Evolutionary conservation across 1,140 invertebrate species (phyloP).

Genomic region (Pseudachorutes palmiensis): DNA sequence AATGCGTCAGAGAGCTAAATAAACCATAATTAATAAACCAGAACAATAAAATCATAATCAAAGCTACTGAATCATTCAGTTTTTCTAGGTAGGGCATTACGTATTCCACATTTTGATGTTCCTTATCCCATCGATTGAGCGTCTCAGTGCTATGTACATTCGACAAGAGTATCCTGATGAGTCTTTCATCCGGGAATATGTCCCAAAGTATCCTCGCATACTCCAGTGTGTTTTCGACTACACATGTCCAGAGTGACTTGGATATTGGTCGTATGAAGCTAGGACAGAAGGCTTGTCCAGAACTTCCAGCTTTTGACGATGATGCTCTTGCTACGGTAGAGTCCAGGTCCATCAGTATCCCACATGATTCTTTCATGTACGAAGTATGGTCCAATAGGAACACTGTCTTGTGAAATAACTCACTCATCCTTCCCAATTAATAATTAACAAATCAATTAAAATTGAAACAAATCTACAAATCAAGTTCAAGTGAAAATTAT

Average conservation of each 20-base stretch:
- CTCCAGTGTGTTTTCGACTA: slow-evolving; percentile 85
- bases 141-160: slow-evolving; percentile 63
- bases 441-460: not conserved
- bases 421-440: slow-evolving; percentile 11
- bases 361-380: slow-evolving; percentile 76
- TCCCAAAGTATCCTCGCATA: slow-evolving; percentile 95
- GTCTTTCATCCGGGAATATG: slow-evolving; percentile 76
- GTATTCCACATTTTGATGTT: slow-evolving; percentile 73
- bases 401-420: slow-evolving; percentile 80
- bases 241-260: slow-evolving; percentile 90
- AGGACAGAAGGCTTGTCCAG: slow-evolving; percentile 22
- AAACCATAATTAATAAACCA: too few species aligned
- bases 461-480: not conserved
- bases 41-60: slow-evolving; percentile 16
- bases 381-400: slow-evolving; percentile 89
- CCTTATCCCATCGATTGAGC: slow-evolving; percentile 68
- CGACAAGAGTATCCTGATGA: slow-evolving; percentile 76
- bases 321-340: slow-evolving; percentile 45
- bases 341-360: slow-evolving; percentile 81
- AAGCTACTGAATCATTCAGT: too few species aligned
- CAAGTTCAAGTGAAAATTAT: not conserved
- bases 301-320: too few species aligned
- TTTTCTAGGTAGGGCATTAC: too few species aligned
- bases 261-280: slow-evolving; percentile 66
- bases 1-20: slow-evolving; percentile 48